Conservation (phyloP, 2,888 invertebrate species). For the Drosophila picticornis region DNA sequence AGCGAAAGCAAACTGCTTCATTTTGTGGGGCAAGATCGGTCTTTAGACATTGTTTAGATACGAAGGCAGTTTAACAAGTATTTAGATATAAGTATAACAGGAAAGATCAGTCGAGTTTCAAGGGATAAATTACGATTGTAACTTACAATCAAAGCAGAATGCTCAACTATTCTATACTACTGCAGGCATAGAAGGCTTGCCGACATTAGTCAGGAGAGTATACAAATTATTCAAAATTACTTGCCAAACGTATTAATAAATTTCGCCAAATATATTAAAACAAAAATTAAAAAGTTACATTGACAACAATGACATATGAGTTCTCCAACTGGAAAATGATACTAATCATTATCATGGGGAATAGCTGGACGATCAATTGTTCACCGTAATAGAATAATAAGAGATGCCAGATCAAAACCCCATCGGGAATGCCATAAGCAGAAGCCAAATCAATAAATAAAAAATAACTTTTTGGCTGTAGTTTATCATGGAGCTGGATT, state of each 20-base stretch:
- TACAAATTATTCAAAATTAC: too few relatives aligned
- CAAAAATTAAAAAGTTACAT: neutral
- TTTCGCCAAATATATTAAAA: neutral
- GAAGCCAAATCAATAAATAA: too few relatives aligned
- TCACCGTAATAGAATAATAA: neutral
- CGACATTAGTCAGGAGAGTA: neutral
- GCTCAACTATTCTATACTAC: neutral
- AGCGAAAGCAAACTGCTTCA: constrained; percentile 29
- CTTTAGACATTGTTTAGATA: constrained; percentile 34
- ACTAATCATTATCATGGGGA: neutral
- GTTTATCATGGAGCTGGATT: neutral
- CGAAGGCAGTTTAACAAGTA: constrained; percentile 31
- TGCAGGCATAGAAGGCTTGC: neutral
- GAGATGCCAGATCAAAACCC: neutral
- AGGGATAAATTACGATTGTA: neutral
- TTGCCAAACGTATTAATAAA: neutral
- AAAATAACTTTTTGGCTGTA: neutral
- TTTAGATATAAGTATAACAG: neutral
- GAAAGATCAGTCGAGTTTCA: neutral
- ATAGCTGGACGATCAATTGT: neutral
- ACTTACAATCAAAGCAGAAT: neutral
- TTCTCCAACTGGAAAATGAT: neutral
- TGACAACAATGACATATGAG: neutral
- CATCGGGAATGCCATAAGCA: too few relatives aligned
- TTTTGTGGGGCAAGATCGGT: constrained; percentile 43